Conservation (phyloP, 2,113 vertebrate species). For the Anseranas semipalmata region DNA sequence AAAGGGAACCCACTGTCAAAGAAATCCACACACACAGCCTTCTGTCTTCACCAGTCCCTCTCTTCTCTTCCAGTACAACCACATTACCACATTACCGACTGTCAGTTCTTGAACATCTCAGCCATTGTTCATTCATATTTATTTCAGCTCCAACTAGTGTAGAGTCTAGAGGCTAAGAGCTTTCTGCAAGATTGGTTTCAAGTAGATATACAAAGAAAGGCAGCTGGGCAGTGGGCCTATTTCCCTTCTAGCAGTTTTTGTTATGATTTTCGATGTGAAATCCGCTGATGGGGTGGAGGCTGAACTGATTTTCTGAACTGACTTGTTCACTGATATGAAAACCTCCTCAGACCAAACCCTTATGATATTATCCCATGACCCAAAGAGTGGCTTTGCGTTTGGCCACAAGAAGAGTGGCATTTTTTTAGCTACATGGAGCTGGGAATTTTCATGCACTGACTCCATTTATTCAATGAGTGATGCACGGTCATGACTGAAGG, state of each 20-base stretch:
- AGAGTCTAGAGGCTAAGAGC: slow-evolving; percentile 22
- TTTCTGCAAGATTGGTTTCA: slow-evolving; percentile 37
- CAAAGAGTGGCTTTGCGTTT: slow-evolving; percentile 25
- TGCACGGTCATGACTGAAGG: not conserved
- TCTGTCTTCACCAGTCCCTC: not conserved
- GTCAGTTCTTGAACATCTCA: not conserved
- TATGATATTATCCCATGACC: slow-evolving; percentile 27
- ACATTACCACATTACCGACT: not conserved
- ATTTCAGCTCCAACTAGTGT: not conserved
- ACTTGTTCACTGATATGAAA: slow-evolving; percentile 15
- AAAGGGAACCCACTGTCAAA: not conserved
- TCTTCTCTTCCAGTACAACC: not conserved
- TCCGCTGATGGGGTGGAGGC: not conserved
- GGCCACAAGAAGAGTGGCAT: not conserved
- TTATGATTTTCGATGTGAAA: slow-evolving; percentile 49
- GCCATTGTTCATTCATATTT: slow-evolving; percentile 27
- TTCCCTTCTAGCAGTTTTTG: slow-evolving; percentile 49
- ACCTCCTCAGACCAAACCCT: slow-evolving; percentile 2
- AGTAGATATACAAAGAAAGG: slow-evolving; percentile 17
- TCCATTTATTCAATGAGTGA: not conserved
- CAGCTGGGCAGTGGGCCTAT: slow-evolving; percentile 22
- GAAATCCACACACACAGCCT: not conserved
- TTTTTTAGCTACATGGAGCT: not conserved
- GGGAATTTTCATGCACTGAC: not conserved
- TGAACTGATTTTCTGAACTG: slow-evolving; percentile 25